Evolutionary conservation across 2,888 invertebrate species (phyloP), one percentile per base, ranked within the genome.

Genomic region (Dryobota labecula): DNA sequence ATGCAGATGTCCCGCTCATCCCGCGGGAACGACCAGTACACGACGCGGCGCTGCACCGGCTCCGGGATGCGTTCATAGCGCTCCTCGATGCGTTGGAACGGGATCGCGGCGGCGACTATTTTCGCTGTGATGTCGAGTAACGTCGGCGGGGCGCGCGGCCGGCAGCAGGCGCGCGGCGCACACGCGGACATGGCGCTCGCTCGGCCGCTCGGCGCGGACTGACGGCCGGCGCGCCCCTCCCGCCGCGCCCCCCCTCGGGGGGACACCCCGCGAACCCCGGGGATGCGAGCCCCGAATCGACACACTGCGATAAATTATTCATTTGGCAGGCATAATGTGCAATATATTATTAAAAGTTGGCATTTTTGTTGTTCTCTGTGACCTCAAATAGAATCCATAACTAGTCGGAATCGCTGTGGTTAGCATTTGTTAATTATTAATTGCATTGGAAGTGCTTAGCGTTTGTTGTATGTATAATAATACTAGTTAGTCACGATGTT

Each of bases 1-100:
- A 98, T 98, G 95, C 98, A 98, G 93, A 98, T 98, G 96, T 98
- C 98, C 90, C 97, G 96, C 94, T 98, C 98, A 92, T 98, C 98
- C 89, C 98, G 96, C 85, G 98, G 98, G 96, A 98, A 98, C 83
- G 98, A 98, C 98, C 98, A 98, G 96, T 97, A 98, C 90, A 98
- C 98, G 93, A 98, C 98, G 91, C 98, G 97, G 86, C 98, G 97
- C 94, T 98, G 98, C 92, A 98, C 98, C 84, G 98, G 98, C 93
- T 98, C 98, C 85, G 98, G 98, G 93, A 98, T 98, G 89, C 98
- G 97, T 92, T 98, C 98, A 94, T 98, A 98, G 84, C 98, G 97
- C 93, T 98, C 98, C 94, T 98, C 98, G 90, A 98, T 98, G 88
- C 98, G 96, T 93, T 98, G 98, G 95, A 98, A 98, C 82, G 98